A percentile compares a stretch with the other conserved stretches of the same genome.
phyloP scores from a whole-genome alignment of 53 echinoderm and acorn worm species.

The Echinometra lucunter region DNA sequence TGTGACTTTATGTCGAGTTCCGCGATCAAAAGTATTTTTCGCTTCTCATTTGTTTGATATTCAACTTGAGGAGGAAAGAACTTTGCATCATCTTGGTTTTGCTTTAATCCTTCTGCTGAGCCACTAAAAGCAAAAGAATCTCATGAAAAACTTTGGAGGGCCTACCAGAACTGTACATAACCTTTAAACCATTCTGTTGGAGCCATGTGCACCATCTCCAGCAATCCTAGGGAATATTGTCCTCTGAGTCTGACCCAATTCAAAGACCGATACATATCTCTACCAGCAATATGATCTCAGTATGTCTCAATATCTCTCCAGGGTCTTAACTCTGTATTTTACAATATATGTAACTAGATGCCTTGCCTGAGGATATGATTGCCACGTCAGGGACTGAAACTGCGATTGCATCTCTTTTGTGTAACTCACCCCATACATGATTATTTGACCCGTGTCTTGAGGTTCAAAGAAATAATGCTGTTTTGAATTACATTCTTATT shows the following conservation, averaged over 20 bases:
- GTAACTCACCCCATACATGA: background rate
- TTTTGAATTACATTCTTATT: background rate
- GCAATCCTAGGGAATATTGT: background rate
- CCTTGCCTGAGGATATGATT: constrained; percentile 38
- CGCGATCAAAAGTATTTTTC: no score
- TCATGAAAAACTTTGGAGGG: no score
- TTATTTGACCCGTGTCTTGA: background rate
- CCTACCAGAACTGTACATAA: no score
- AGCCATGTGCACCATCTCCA: background rate
- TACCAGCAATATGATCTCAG: background rate
- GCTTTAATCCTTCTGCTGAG: no score
- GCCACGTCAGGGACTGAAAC: constrained; percentile 39
- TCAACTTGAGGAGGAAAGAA: no score
- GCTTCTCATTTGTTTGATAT: no score
- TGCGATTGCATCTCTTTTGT: background rate
- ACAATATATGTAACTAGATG: background rate
- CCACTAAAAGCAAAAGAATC: no score
- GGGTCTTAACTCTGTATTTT: background rate
- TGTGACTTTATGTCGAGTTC: no score
- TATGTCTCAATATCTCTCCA: constrained; percentile 10
- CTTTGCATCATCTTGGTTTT: no score
- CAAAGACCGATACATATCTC: background rate
- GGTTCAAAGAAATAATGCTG: background rate
- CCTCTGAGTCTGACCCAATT: background rate
- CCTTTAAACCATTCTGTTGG: no score